phyloP scores from a whole-genome alignment of 2,113 vertebrate species.

The Seriola aureovittata region DNA sequence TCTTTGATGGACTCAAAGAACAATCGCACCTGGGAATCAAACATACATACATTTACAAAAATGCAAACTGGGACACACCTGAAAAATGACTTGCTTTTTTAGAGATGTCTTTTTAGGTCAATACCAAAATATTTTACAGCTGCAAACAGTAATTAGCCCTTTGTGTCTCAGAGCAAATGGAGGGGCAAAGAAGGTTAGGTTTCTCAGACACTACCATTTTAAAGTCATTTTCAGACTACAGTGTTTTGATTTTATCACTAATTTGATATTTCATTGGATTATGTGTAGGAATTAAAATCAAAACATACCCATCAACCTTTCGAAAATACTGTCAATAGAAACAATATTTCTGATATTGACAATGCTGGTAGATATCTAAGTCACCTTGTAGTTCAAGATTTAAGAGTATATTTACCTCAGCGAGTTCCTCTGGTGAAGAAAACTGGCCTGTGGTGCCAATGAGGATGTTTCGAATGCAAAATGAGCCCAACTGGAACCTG shows the following conservation, averaged over 20 bases:
- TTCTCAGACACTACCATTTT: neutral
- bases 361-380: neutral
- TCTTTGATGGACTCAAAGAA: constrained; percentile 86
- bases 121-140: neutral
- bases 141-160: neutral
- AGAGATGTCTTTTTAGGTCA: neutral
- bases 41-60: constrained; percentile 23
- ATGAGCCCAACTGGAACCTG: constrained; percentile 86
- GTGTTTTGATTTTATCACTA: too few species aligned
- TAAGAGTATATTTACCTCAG: constrained; percentile 70
- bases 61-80: neutral
- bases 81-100: neutral
- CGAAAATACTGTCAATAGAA: neutral
- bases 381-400: neutral
- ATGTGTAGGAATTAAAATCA: neutral
- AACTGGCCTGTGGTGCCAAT: constrained; percentile 82
- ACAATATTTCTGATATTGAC: neutral
- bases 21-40: constrained; percentile 78
- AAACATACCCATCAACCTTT: neutral
- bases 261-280: too few species aligned
- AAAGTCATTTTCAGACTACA: neutral
- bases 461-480: constrained; percentile 80
- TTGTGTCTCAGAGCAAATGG: neutral
- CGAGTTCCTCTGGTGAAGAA: constrained; percentile 82
- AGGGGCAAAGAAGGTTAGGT: neutral